Conservation (phyloP, 2,113 vertebrate genomes). For the Ptilonorhynchus violaceus region DNA sequence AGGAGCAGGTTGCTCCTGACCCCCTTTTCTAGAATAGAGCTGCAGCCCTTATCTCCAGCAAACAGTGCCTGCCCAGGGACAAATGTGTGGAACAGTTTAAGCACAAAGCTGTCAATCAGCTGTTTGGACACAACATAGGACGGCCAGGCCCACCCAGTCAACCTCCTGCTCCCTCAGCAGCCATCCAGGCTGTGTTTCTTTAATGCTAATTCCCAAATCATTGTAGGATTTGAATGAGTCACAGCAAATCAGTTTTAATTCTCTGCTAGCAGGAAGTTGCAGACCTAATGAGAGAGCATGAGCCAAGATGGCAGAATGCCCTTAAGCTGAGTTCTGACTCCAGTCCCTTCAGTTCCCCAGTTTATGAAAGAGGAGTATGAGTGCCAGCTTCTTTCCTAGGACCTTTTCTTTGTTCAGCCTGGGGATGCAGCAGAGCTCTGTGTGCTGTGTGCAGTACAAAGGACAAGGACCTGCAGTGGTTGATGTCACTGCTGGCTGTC, state of each 20-base stretch:
- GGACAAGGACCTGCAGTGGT: not conserved
- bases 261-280: conserved; percentile 1
- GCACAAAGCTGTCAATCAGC: not conserved
- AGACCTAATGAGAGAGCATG: not conserved
- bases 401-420: not conserved
- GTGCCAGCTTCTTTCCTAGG: not conserved
- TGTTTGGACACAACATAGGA: not conserved
- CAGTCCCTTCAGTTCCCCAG: not conserved
- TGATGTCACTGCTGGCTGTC: conserved; percentile 8
- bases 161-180: not conserved
- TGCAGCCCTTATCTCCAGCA: not conserved
- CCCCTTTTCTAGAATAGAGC: not conserved
- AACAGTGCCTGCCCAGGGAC: not conserved
- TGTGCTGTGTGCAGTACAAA: not conserved
- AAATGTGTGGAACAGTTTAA: not conserved
- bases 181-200: not conserved
- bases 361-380: not conserved
- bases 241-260: conserved; percentile 31
- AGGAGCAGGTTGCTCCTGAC: not conserved
- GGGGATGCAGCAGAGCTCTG: not conserved
- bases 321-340: not conserved
- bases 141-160: not conserved
- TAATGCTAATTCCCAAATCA: not conserved
- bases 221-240: conserved; percentile 16
- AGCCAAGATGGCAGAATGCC: conserved; percentile 20